These are phyloP conservation scores for Lasioglossum calceatum DNA, from an alignment of 2,888 invertebrate genomes.

Conservation along the genomic window DNA sequence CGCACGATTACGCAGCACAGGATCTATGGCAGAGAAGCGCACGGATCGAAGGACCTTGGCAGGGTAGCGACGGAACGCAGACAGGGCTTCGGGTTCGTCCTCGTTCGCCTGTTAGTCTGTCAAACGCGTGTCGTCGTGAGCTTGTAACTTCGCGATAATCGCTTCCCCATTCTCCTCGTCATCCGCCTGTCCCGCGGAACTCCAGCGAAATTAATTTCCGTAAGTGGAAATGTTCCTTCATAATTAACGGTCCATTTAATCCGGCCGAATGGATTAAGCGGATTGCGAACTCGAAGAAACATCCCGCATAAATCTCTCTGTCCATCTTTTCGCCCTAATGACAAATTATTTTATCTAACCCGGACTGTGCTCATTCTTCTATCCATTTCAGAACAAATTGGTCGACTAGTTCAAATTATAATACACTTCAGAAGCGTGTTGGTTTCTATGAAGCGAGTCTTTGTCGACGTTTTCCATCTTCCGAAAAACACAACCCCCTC, in stretches of 20 bases:
- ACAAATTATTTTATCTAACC: background rate
- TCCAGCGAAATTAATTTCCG: conserved; percentile 45
- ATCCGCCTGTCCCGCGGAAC: conserved; percentile 1
- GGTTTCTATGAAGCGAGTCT: background rate
- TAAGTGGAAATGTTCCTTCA: conserved; percentile 12
- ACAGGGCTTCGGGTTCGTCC: conserved; percentile 60
- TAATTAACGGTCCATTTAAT: conserved; percentile 45
- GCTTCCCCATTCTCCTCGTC: conserved; percentile 49
- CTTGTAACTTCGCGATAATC: conserved; percentile 67
- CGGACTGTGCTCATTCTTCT: background rate
- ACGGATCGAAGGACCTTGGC: conserved; percentile 42
- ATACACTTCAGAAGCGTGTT: background rate
- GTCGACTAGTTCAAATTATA: background rate
- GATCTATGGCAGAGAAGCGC: conserved; percentile 30
- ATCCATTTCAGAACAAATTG: background rate
- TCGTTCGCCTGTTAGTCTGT: conserved; percentile 56
- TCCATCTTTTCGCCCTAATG: background rate
- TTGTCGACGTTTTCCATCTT: conserved; percentile 15
- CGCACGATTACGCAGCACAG: conserved; percentile 54
- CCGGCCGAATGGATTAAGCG: background rate
- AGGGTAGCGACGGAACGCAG: conserved; percentile 37
- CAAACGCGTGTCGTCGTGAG: conserved; percentile 57
- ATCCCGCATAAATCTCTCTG: background rate
- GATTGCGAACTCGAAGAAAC: background rate
- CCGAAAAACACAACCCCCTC: conserved; percentile 18